Percentiles rank a stretch among this genome's conserved stretches.
phyloP scores from a whole-genome alignment of 2,113 vertebrate genomes.

The Trogon melanurus region DNA sequence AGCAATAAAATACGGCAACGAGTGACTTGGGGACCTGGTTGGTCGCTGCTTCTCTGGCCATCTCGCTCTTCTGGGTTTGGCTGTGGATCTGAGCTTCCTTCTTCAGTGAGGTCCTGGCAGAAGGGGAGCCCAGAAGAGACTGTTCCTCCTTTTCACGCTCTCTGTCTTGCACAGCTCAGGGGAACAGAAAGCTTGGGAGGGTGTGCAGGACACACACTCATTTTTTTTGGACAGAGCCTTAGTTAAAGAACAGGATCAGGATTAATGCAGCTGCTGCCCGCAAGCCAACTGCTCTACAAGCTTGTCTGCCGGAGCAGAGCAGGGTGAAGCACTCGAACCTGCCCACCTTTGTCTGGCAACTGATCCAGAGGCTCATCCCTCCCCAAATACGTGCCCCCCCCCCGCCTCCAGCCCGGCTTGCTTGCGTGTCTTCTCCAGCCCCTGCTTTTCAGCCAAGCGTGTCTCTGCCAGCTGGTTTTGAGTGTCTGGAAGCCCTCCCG shows the following conservation, averaged over 20 bases:
- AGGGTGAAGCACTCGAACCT: not conserved
- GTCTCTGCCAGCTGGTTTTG: not conserved
- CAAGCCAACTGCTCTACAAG: constrained; percentile 44
- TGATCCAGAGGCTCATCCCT: constrained; percentile 19
- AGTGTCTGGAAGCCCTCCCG: constrained; percentile 18
- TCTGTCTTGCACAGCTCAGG: not conserved
- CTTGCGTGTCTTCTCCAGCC: not conserved
- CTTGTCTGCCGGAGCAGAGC: not conserved
- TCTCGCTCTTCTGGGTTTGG: not conserved
- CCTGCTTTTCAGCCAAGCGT: not conserved
- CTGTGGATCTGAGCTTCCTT: not conserved
- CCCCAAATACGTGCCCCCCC: rapidly evolving
- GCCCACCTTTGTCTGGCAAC: constrained; percentile 44
- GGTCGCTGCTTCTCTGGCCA: not conserved
- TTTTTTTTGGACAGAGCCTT: not conserved
- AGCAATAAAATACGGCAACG: not conserved
- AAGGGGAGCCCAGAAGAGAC: not conserved
- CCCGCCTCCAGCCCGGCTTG: not conserved
- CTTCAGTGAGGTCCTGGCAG: not conserved
- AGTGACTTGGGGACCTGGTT: not conserved
- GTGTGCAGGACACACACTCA: not conserved
- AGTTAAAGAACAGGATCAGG: constrained; percentile 15
- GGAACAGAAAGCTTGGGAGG: not conserved
- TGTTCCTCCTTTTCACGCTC: not conserved
- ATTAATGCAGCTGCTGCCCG: constrained; percentile 56